Percentiles rank a stretch among this genome's conserved stretches.
These are phyloP conservation scores for Hydrotaea diabolus DNA, from an alignment of 2,888 invertebrate species.

Conservation along the genomic window DNA sequence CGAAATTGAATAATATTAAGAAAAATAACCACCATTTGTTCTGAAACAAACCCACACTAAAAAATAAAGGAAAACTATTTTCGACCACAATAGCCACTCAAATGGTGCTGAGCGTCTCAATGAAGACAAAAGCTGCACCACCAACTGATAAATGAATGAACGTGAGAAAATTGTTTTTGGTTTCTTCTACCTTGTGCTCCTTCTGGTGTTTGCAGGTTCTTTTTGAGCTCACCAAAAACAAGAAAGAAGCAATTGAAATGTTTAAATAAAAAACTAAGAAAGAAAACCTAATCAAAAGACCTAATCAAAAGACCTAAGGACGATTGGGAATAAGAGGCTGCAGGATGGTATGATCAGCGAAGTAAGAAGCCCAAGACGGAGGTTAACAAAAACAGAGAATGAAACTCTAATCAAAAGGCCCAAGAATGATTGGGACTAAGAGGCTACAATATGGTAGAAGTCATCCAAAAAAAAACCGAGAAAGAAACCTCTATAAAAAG, in stretches of 20 bases:
- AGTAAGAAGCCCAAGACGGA: background rate
- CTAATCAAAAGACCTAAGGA: slow-evolving; percentile 53
- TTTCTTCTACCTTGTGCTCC: slow-evolving; percentile 21
- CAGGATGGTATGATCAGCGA: background rate
- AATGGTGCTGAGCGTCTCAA: too few species aligned
- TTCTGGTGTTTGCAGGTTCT: too few species aligned
- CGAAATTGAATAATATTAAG: background rate
- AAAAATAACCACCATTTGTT: slow-evolving; percentile 20
- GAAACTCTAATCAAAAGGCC: background rate
- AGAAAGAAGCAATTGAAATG: slow-evolving; percentile 47
- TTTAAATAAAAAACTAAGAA: too few species aligned
- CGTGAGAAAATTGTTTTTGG: background rate
- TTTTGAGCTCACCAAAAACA: too few species aligned
- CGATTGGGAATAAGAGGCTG: too few species aligned
- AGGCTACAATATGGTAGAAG: too few species aligned
- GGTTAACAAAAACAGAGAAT: background rate
- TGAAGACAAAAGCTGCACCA: background rate
- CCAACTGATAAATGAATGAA: slow-evolving; percentile 14
- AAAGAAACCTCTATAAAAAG: too few species aligned
- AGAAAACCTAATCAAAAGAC: slow-evolving; percentile 43
- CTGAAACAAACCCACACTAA: background rate
- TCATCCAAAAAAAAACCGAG: too few species aligned
- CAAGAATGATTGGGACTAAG: too few species aligned
- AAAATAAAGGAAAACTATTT: slow-evolving; percentile 9
- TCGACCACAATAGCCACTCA: slow-evolving; percentile 21